phyloP scores from a whole-genome alignment of 1,140 invertebrate species.

The Phymastichus coffea region DNA sequence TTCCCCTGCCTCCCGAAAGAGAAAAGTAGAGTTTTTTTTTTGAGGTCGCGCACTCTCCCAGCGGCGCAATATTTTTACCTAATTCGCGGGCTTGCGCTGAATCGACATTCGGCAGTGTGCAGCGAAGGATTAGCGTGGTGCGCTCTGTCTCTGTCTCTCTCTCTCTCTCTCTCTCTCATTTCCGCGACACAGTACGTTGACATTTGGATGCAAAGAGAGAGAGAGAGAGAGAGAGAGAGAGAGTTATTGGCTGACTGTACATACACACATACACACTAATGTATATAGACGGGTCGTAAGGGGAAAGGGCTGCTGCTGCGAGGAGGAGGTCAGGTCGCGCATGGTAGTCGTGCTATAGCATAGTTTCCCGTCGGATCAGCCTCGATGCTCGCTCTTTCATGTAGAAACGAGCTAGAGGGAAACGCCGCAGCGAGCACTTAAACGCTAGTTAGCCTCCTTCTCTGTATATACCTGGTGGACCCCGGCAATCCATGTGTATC shows the following conservation, averaged over 20 bases:
- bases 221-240: no score
- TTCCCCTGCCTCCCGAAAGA: background rate
- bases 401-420: no score
- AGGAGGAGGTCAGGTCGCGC: no score
- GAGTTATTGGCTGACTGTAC: no score
- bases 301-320: no score
- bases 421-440: background rate
- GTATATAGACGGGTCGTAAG: no score
- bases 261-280: no score
- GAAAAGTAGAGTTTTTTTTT: no score
- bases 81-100: slow-evolving; percentile 15
- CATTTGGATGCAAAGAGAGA: slow-evolving; percentile 19
- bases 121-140: no score
- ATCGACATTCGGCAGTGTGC: slow-evolving; percentile 1
- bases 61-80: background rate
- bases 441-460: slow-evolving; percentile 18
- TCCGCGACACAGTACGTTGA: slow-evolving; percentile 16
- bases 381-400: slow-evolving; percentile 3
- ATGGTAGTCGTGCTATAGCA: background rate
- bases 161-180: no score
- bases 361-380: background rate
- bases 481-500: slow-evolving; percentile 19
- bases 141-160: no score
- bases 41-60: background rate
- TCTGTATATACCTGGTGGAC: background rate